Percentiles rank a stretch among this genome's conserved stretches.
Evolutionary conservation across 2,888 invertebrate genomes (phyloP).

Genomic region (Hyalella azteca): DNA sequence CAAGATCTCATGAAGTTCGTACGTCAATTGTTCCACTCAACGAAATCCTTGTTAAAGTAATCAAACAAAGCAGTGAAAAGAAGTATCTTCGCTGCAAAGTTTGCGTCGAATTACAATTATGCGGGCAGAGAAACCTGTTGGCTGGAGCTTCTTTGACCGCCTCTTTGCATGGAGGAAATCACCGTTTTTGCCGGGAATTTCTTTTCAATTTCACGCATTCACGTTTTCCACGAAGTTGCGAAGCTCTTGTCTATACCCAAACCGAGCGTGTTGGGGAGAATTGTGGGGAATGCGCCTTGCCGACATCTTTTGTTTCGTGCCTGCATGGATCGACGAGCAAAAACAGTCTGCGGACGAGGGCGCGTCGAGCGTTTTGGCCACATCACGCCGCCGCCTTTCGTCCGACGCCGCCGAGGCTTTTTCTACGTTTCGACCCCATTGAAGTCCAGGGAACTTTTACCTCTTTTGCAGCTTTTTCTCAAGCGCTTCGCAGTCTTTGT

Average conservation of each 20-base stretch:
- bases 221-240: constrained; percentile 22
- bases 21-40: too few species aligned
- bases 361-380: constrained; percentile 1
- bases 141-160: neutral
- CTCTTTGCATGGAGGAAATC: neutral
- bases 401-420: constrained; percentile 21
- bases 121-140: neutral
- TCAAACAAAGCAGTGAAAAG: too few species aligned
- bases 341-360: constrained; percentile 20
- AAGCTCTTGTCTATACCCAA: constrained; percentile 35
- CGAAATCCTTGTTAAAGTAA: too few species aligned
- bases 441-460: constrained; percentile 25
- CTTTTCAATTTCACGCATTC: constrained; percentile 37
- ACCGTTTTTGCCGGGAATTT: constrained; percentile 27
- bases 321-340: constrained; percentile 28
- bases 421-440: constrained; percentile 35
- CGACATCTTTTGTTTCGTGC: constrained; percentile 24
- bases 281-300: constrained; percentile 1
- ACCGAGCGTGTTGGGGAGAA: neutral
- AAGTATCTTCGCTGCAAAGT: neutral
- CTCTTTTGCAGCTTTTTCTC: constrained; percentile 25
- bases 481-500: constrained; percentile 18
- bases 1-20: too few species aligned
- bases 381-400: constrained; percentile 29
- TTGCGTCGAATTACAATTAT: neutral